phyloP scores from a whole-genome alignment of 2,113 vertebrate species.

The Rousettus leschenaultii region DNA sequence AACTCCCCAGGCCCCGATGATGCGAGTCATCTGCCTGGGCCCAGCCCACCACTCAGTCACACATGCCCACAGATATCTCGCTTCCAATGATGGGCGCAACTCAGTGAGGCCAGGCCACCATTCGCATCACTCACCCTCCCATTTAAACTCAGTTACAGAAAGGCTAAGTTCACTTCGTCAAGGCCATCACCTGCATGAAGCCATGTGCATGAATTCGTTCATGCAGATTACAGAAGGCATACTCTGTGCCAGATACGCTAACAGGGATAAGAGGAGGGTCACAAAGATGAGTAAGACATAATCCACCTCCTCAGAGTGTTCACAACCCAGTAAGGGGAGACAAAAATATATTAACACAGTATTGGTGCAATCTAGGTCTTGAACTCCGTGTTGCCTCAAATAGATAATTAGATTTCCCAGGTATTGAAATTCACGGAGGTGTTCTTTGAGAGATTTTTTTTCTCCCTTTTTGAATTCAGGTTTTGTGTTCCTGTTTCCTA shows the following conservation, averaged over 20 bases:
- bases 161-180: neutral
- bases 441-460: neutral
- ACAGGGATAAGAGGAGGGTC: neutral
- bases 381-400: neutral
- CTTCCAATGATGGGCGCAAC: neutral
- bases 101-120: neutral
- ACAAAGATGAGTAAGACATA: neutral
- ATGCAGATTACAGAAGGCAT: neutral
- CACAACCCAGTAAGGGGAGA: neutral
- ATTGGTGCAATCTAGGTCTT: neutral
- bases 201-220: neutral
- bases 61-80: neutral
- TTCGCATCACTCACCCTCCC: neutral
- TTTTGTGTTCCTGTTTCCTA: neutral
- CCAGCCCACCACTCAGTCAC: neutral
- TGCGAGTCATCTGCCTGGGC: neutral
- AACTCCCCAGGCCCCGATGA: neutral
- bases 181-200: neutral
- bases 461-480: neutral
- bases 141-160: neutral
- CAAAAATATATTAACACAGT: neutral
- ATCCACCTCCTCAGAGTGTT: neutral
- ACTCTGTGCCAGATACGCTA: neutral
- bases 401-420: neutral
- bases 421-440: neutral